Conservation (phyloP, 35 echinoderm and acorn worm species). For the Stichopus chloronotus region DNA sequence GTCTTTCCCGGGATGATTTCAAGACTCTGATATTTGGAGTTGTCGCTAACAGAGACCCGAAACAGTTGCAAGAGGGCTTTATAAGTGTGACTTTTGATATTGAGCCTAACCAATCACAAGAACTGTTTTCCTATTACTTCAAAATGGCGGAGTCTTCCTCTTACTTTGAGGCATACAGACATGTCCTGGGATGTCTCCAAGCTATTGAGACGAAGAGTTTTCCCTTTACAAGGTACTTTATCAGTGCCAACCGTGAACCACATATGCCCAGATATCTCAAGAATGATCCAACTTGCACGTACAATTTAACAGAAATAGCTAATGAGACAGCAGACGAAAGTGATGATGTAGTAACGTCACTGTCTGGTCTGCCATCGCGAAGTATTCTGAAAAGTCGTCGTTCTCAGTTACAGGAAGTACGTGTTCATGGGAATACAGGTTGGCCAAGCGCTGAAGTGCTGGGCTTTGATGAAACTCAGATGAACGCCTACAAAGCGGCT, state of each 20-base stretch:
- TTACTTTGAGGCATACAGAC: slow-evolving; percentile 94
- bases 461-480: slow-evolving; percentile 77
- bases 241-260: slow-evolving; percentile 41
- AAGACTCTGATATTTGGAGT: slow-evolving; percentile 65
- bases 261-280: slow-evolving; percentile 64
- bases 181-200: slow-evolving; percentile 80
- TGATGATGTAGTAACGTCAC: not conserved
- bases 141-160: slow-evolving; percentile 91
- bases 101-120: slow-evolving; percentile 20
- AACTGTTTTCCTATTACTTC: slow-evolving; percentile 39
- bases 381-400: not conserved
- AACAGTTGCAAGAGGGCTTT: slow-evolving; percentile 32
- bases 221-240: slow-evolving; percentile 75
- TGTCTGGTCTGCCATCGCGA: not conserved
- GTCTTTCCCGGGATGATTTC: slow-evolving; percentile 69
- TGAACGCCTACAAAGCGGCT: slow-evolving; percentile 67
- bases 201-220: slow-evolving; percentile 60
- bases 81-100: slow-evolving; percentile 50
- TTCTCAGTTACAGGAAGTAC: slow-evolving; percentile 12
- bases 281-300: not conserved
- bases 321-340: not conserved
- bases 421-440: slow-evolving; percentile 2
- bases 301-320: slow-evolving; percentile 29
- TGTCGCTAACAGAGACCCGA: slow-evolving; percentile 59
- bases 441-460: slow-evolving; percentile 67